A percentile compares a stretch with the other conserved stretches of the same genome.
Evolutionary conservation across 2,888 invertebrate species (phyloP).

Genomic region (Lacanobia wlatinum): DNA sequence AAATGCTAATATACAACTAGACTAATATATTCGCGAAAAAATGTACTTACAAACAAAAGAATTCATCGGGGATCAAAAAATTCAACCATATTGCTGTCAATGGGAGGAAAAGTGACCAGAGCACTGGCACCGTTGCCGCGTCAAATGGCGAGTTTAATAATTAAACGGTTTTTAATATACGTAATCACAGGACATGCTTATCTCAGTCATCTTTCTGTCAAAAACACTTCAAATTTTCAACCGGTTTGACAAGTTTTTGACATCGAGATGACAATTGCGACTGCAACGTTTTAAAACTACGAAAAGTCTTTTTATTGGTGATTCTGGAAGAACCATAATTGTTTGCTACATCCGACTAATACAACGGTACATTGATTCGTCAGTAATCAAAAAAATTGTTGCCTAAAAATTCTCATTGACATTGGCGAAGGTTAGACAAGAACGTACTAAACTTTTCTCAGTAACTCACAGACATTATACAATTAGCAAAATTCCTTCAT

Average conservation of each 20-base stretch:
- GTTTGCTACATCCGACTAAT: neutral
- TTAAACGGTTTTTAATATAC: neutral
- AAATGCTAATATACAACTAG: no score
- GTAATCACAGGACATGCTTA: no score
- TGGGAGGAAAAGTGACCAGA: no score
- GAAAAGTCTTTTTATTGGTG: neutral
- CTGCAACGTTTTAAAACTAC: neutral
- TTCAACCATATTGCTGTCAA: no score
- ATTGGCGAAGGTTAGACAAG: constrained; percentile 26
- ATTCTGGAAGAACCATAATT: neutral
- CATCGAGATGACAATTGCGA: neutral
- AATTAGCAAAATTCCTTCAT: constrained; percentile 9
- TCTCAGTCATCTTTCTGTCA: neutral
- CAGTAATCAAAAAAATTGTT: neutral
- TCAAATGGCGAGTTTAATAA: neutral
- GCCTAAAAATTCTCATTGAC: constrained; percentile 2
- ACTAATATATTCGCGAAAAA: no score
- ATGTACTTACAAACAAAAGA: no score
- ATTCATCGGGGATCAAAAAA: no score
- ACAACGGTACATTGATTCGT: no score
- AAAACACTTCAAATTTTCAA: neutral
- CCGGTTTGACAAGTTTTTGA: neutral
- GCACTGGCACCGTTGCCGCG: no score
- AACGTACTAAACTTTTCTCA: constrained; percentile 12
- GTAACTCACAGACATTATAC: neutral